Base-by-base conservation (phyloP, 2,888 invertebrate species). In the Gari tellinella region DNA sequence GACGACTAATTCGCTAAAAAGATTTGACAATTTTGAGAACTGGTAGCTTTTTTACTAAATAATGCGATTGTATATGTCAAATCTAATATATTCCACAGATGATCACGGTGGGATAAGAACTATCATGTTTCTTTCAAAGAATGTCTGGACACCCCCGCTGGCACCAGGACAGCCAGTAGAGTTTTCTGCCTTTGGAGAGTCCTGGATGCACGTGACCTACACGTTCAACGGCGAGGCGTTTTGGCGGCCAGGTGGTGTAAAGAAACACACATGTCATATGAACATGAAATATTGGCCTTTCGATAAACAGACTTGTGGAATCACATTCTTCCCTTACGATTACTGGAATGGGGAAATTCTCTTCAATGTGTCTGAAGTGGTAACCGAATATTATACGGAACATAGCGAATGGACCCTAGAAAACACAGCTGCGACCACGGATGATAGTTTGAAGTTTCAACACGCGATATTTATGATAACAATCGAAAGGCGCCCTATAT, bases 251-350 rank as follows among this genome's bases (percentile, higher is more conserved):
- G 63, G 58, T 5, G 55, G 46, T 51, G 45, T 60, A 2, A 23
- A 64, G 14, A 43, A 57, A 17, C 58, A 53, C 45, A 14, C 46
- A 15, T 70, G 70, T 26, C 25, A 26, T n/a, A 64, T 70, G 37
- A 63, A 67, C 26, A 58, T 73, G 52, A 73, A 67, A 37, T 73
- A 43, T 48, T 73, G 73, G 73, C 73, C 73, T 10, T 73, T 64
- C 45, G 73, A 73, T 26, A 58, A 63, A 57, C 73, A 73, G 17
- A 26, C 60, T 15, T 73, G 73, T 60, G 40, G 53, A 0, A n/a
- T 73, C 19, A n/a, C 8, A 1, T 38, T 73, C 2, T 53, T 67
- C 12, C 19, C 58, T 0, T 55, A 43, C 15, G 67, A 57, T n/a
- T 52, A 64, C 17, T 1, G 1, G 10, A 14, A 7, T 7, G 21